These are phyloP conservation scores for Ceratoteleas bidentatus DNA, from an alignment of 1,140 invertebrate species.

Conservation along the genomic window DNA sequence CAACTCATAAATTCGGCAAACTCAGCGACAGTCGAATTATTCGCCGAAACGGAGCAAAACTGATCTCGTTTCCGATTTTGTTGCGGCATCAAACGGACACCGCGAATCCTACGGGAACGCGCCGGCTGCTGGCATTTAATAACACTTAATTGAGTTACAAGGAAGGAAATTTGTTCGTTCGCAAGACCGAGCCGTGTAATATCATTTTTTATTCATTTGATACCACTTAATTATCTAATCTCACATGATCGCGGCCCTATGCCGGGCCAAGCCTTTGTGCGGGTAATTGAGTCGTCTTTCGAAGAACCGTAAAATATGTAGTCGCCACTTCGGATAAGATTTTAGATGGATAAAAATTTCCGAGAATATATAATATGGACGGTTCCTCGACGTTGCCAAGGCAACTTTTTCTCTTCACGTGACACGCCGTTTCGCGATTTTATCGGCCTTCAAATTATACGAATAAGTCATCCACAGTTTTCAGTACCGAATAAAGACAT, in stretches of 20 bases:
- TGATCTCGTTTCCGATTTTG: not conserved
- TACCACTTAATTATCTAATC: slow-evolving; percentile 64
- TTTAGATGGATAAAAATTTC: slow-evolving; percentile 66
- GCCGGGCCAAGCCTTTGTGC: slow-evolving; percentile 50
- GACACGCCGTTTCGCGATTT: slow-evolving; percentile 55
- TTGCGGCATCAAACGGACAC: not conserved
- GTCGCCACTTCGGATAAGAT: slow-evolving; percentile 61
- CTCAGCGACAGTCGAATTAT: too few relatives aligned
- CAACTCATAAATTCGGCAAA: too few relatives aligned
- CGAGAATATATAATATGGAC: slow-evolving; percentile 62
- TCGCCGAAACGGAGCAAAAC: slow-evolving; percentile 12
- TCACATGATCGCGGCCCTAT: slow-evolving; percentile 44
- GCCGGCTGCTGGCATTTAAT: slow-evolving; percentile 9
- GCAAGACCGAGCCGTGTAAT: not conserved
- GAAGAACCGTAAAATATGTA: slow-evolving; percentile 66
- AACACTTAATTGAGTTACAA: slow-evolving; percentile 50
- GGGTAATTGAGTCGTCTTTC: slow-evolving; percentile 66
- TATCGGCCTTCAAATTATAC: slow-evolving; percentile 58
- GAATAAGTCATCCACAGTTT: slow-evolving; percentile 56
- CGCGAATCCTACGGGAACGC: not conserved
- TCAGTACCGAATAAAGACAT: slow-evolving; percentile 52
- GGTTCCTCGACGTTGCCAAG: slow-evolving; percentile 30
- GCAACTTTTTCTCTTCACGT: slow-evolving; percentile 56
- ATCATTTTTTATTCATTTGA: slow-evolving; percentile 39
- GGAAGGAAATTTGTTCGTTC: slow-evolving; percentile 37